These are phyloP conservation scores for Paratrypauchen microcephalus DNA, from an alignment of 2,797 vertebrate genomes.

Conservation along the genomic window DNA sequence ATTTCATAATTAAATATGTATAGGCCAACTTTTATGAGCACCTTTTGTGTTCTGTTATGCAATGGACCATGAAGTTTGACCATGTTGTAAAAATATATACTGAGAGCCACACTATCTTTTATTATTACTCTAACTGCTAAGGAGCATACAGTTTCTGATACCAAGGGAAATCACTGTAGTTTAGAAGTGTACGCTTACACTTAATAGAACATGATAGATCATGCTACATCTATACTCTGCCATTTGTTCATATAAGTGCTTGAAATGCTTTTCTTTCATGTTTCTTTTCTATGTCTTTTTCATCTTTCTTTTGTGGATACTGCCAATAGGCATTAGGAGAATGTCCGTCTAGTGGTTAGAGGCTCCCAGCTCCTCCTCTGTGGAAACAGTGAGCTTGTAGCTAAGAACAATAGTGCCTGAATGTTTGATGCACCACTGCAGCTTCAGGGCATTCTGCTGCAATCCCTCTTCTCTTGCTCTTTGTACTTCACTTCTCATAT, in stretches of 20 bases:
- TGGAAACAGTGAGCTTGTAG: conserved; percentile 49
- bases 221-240: background rate
- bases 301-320: conserved; percentile 22
- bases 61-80: background rate
- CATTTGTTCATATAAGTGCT: conserved; percentile 26
- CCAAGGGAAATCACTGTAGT: background rate
- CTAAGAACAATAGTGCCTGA: conserved; percentile 62
- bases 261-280: conserved; percentile 17
- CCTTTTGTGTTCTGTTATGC: background rate
- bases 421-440: conserved; percentile 67
- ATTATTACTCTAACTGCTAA: background rate
- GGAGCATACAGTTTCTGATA: background rate
- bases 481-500: conserved; percentile 50
- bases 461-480: conserved; percentile 58
- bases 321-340: conserved; percentile 31
- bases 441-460: conserved; percentile 56
- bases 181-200: background rate
- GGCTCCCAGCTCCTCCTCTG: conserved; percentile 39
- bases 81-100: background rate
- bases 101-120: too few species aligned
- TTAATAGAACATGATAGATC: conserved; percentile 4
- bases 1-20: background rate
- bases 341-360: conserved; percentile 35
- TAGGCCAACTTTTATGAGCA: background rate
- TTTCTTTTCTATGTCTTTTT: conserved; percentile 15